Conservation (phyloP, 2,797 vertebrate species). For the Myotis vivesi region DNA sequence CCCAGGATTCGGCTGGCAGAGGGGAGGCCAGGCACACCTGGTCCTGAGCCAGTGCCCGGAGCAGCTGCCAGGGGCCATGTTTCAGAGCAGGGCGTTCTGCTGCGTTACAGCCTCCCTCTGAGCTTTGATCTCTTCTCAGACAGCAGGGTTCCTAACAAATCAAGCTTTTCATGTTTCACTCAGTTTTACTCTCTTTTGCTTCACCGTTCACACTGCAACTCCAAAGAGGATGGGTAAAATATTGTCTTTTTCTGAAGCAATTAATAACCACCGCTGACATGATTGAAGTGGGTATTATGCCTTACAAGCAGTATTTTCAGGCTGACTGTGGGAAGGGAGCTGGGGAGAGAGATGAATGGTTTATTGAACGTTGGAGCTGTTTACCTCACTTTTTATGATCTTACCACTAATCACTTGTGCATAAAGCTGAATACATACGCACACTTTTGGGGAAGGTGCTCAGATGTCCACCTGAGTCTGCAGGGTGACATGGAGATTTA, state of each 20-base stretch:
- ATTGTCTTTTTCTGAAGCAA: constrained; percentile 90
- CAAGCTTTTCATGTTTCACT: constrained; percentile 95
- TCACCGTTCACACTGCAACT: constrained; percentile 84
- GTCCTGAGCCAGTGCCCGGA: constrained; percentile 86
- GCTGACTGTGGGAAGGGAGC: constrained; percentile 42
- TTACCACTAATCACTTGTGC: constrained; percentile 3
- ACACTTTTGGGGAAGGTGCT: not conserved
- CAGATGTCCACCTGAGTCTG: not conserved
- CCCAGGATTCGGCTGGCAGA: constrained; percentile 87
- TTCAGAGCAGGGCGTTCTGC: constrained; percentile 88
- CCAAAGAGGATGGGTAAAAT: constrained; percentile 87
- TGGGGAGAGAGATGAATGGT: constrained; percentile 26
- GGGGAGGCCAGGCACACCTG: constrained; percentile 86
- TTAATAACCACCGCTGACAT: constrained; percentile 83
- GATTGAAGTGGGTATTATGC: constrained; percentile 81
- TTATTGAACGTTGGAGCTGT: constrained; percentile 58
- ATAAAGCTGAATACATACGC: rapidly evolving
- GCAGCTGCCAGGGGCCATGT: constrained; percentile 90
- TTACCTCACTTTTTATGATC: constrained; percentile 49
- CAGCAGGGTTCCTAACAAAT: constrained; percentile 95
- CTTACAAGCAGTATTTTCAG: constrained; percentile 77
- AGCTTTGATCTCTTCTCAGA: constrained; percentile 94
- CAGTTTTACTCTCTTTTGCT: constrained; percentile 87
- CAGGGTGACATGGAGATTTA: constrained; percentile 59
- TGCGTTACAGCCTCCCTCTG: constrained; percentile 92